Conservation (phyloP, 2,888 invertebrate species). For the Drosophila anomalata region DNA sequence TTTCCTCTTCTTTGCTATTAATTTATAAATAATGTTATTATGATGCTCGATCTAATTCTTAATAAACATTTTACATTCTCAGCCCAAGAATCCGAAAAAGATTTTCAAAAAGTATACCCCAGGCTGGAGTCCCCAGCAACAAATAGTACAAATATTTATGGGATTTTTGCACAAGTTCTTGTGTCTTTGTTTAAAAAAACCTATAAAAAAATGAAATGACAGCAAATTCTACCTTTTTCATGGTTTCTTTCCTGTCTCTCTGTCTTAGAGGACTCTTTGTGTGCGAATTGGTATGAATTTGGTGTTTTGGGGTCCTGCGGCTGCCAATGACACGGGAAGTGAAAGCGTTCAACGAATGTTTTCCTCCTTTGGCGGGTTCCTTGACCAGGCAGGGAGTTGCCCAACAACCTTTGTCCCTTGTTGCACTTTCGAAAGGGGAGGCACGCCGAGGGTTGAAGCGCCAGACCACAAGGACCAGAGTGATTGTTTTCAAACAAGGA, state of each 20-base stretch:
- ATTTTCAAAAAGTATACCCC: no score
- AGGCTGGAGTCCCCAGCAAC: no score
- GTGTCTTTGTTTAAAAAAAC: not conserved
- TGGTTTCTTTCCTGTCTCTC: conserved; percentile 32
- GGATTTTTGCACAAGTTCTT: no score
- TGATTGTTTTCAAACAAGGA: conserved; percentile 44
- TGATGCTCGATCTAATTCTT: no score
- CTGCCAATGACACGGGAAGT: conserved; percentile 80
- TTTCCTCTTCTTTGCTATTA: no score
- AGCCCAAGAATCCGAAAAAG: no score
- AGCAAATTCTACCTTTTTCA: not conserved
- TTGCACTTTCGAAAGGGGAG: conserved; percentile 43
- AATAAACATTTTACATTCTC: no score
- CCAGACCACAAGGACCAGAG: conserved; percentile 43
- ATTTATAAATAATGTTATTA: no score
- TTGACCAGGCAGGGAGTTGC: conserved; percentile 57
- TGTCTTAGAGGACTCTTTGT: conserved; percentile 44
- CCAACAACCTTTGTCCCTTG: conserved; percentile 67
- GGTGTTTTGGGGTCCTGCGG: conserved; percentile 35
- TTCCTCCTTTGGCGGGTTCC: conserved; percentile 55
- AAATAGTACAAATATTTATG: no score
- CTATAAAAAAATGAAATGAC: not conserved
- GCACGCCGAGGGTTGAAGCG: conserved; percentile 74
- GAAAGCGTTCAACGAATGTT: conserved; percentile 66
- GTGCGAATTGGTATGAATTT: conserved; percentile 30